phyloP scores from a whole-genome alignment of 2,888 invertebrate species.

The Ashinkailepas kermadecensis region DNA sequence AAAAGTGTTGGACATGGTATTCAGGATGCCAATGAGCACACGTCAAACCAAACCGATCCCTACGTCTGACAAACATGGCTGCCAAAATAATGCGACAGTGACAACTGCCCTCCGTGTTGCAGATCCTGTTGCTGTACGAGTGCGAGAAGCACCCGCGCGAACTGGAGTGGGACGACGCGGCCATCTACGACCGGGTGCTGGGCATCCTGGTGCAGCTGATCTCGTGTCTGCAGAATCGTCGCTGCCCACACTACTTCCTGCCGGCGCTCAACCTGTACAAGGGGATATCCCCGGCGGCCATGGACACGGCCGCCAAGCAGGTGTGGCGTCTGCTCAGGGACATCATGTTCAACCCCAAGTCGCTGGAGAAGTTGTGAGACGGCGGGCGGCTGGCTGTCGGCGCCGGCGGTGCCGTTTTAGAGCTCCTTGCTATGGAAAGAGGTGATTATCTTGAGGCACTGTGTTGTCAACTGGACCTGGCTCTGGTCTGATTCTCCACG shows the following conservation, averaged over 20 bases:
- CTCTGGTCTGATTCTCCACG: too few relatives aligned
- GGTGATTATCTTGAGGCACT: too few relatives aligned
- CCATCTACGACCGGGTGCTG: constrained; percentile 81
- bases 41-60: neutral
- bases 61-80: neutral
- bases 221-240: constrained; percentile 88
- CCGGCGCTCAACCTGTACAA: constrained; percentile 88
- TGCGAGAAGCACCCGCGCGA: constrained; percentile 94
- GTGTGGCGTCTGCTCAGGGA: constrained; percentile 86
- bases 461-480: too few relatives aligned
- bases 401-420: too few relatives aligned
- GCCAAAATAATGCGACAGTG: too few relatives aligned
- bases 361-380: constrained; percentile 76
- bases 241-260: constrained; percentile 91
- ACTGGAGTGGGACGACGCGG: constrained; percentile 86
- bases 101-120: constrained; percentile 38
- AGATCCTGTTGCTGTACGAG: constrained; percentile 80
- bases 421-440: too few relatives aligned
- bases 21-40: neutral
- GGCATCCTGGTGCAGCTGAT: constrained; percentile 90
- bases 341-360: constrained; percentile 81
- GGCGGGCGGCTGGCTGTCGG: too few relatives aligned
- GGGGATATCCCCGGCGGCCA: constrained; percentile 76
- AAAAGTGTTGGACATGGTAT: too few relatives aligned
- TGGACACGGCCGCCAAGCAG: constrained; percentile 89